Percentiles rank a stretch among this genome's conserved stretches.
phyloP scores from a whole-genome alignment of 2,888 invertebrate species.

The Linhomoeus sp. region DNA sequence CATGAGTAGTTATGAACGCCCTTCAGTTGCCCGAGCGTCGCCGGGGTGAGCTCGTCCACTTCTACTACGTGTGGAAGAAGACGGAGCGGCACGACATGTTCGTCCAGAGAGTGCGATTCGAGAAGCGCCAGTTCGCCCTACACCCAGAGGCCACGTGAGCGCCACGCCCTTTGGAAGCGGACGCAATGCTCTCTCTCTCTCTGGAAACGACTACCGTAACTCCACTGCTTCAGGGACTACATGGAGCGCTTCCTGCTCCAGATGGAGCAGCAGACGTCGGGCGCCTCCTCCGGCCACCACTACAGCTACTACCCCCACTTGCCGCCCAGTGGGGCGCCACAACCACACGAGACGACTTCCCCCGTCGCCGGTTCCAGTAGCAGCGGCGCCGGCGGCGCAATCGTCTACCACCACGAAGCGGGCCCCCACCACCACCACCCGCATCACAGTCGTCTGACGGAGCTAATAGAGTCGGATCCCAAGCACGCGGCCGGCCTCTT shows the following conservation, averaged over 20 bases:
- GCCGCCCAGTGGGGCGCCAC: no score
- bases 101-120: constrained; percentile 60
- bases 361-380: not conserved
- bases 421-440: not conserved
- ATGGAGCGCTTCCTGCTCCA: not conserved
- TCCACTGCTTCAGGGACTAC: not conserved
- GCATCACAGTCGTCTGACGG: not conserved
- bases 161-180: not conserved
- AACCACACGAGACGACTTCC: not conserved
- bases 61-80: constrained; percentile 81
- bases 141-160: constrained; percentile 64
- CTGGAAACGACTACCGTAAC: no score
- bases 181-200: not conserved
- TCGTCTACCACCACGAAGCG: not conserved
- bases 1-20: not conserved
- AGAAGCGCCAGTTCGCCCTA: constrained; percentile 73
- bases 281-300: no score
- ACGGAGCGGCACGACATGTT: constrained; percentile 79
- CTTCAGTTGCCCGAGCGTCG: constrained; percentile 62
- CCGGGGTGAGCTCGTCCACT: constrained; percentile 87
- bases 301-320: no score
- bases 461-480: not conserved
- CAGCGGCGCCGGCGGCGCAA: not conserved
- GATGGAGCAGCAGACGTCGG: not conserved
- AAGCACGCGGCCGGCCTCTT: not conserved